Evolutionary conservation across 1,140 invertebrate species (phyloP).

Genomic region (Megathymus violae): DNA sequence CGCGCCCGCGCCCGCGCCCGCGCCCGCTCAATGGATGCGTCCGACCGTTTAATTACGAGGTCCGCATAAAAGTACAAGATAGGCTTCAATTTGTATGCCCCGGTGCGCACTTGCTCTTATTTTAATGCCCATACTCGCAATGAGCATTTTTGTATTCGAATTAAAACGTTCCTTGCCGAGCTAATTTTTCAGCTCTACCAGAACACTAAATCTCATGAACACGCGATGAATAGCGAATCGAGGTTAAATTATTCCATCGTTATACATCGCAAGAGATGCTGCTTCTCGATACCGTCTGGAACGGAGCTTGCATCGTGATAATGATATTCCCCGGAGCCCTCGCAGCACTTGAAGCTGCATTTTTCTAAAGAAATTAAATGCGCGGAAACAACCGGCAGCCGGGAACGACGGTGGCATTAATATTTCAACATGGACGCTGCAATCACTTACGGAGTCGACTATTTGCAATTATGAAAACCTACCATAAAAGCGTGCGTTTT

Average conservation of each 20-base stretch:
- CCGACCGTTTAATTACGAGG: conserved; percentile 32
- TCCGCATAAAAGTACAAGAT: conserved; percentile 29
- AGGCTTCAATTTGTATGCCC: conserved; percentile 29
- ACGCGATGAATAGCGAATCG: conserved; percentile 18
- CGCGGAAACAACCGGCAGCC: conserved; percentile 11
- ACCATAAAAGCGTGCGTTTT: too few relatives aligned
- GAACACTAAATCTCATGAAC: conserved; percentile 2
- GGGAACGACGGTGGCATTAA: conserved; percentile 10
- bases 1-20: too few relatives aligned
- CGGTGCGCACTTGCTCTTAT: conserved; percentile 29
- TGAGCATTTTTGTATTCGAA: conserved; percentile 31
- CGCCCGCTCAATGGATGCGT: conserved; percentile 15
- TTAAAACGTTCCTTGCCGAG: conserved; percentile 24
- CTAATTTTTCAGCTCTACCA: conserved; percentile 26
- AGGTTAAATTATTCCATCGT: conserved; percentile 25
- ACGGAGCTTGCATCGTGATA: neutral
- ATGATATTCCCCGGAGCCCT: conserved; percentile 7
- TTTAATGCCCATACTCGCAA: conserved; percentile 28
- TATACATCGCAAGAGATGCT: conserved; percentile 10
- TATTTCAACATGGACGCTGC: conserved; percentile 24
- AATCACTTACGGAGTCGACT: conserved; percentile 27
- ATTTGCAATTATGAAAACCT: too few relatives aligned
- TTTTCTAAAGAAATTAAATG: conserved; percentile 30
- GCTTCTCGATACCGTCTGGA: neutral
- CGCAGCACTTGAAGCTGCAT: conserved; percentile 17